Evolutionary conservation across 1,140 invertebrate species (phyloP), one percentile per base, ranked within the genome.

Genomic region (Drosophila equinoxialis): DNA sequence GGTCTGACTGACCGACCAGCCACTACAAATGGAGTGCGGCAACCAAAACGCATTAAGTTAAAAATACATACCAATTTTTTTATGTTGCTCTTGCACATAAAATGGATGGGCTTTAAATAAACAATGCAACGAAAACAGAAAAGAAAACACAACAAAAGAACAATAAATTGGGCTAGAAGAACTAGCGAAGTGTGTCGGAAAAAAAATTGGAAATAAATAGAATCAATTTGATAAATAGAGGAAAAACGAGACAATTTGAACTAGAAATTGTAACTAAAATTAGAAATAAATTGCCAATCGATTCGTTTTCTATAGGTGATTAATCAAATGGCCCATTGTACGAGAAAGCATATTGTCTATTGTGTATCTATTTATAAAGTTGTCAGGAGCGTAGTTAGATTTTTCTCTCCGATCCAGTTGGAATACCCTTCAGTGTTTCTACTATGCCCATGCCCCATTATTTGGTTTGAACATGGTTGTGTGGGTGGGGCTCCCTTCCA

Each of bases 141-240:
- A 13, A n/a, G 13, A 58, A 58, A 33, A n/a, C 7, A 37, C 10
- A 59, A 59, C 33, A 58, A 62, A 74, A 54, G 61, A 68, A 65
- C 45, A 3, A 51, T 48, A 23, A 23, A 51, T 51, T 51, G 45
- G 45, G 45, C 17, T 79, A 78, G 58, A 66, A 69, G 63, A 79
- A 45, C 48, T 80, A 89, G 62, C 79, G 64, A 89, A 84, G 79
- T 89, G 84, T 86, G 84, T 89, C 84, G 60, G 60, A 67, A 72
- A 70, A 51, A 41, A 45, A 30, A 30, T 30, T 45, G 35, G 30
- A 66, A 61, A 11, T 51, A 70, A 71, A 65, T 61, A 45, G 68
- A 67, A 65, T 65, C 33, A 48, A 66, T 61, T 45, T 26, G 61
- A 35, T 59, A 58, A 68, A 78, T 30, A 69, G 69, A 81, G 65